Evolutionary conservation across 1,140 invertebrate species (phyloP), one percentile per base, ranked within the genome.

Genomic region (Calosoma granatense): DNA sequence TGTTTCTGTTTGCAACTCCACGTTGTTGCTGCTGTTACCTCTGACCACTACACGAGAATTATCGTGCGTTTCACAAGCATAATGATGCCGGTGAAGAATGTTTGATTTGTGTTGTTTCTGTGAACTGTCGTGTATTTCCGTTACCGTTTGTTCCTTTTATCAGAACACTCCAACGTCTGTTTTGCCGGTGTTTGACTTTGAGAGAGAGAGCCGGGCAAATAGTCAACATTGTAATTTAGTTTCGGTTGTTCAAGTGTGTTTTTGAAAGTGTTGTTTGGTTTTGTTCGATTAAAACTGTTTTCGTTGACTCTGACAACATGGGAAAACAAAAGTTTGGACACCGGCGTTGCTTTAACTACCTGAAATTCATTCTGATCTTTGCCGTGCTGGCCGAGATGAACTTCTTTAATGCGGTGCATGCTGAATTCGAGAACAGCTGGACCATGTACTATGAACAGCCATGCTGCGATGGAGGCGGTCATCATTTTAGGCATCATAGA

Each of bases 361-460:
- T 47, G 15, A 47, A 47, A 17, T 47, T 47, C 17, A 17, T 47
- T 47, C 17, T 47, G 17, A 47, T 47, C 41, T 12, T 47, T 17
- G 41, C 41, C 15, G 51, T 53, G 51, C 22, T 53, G 11, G 20
- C 17, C 41, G 41, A 47, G 41, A 4, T 58, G 4, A 54, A 57
- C 21, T 52, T 53, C 23, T 58, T 58, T 22, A 26, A 51, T 47
- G 41, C 41, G 3, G 62, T 63, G 26, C 53, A 54, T 54, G 68
- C 63, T 9, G 70, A 71, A 60, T 71, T 71, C 56, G 70, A 71
- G 57, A 71, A 71, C 63, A 71, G 68, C 56, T 71, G 70, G 70
- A 71, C 68, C 12, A 71, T 71, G 70, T 71, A 70, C 56, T 66
- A 65, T 63, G 70, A 71, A 57, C 70, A 71, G 56, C 70, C 70